Percentiles rank a stretch among this genome's conserved stretches.
Conservation (phyloP, 2,888 invertebrate species). For the Creontiades dilutus region DNA sequence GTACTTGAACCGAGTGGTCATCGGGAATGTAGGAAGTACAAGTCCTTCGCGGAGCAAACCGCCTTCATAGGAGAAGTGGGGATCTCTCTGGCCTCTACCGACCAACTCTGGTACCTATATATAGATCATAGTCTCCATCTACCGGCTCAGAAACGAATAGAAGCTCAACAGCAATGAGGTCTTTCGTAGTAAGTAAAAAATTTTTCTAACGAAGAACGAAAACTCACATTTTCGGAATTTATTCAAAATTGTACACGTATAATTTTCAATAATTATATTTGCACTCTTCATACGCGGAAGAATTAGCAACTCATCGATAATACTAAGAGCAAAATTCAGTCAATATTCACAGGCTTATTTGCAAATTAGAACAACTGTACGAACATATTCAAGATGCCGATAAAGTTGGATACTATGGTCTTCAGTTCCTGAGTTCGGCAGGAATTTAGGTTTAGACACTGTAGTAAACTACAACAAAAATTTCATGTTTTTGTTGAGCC, state of each 20-base stretch:
- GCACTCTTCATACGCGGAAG: no score
- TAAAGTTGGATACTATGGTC: no score
- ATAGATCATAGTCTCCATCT: slow-evolving; percentile 64
- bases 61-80: slow-evolving; percentile 54
- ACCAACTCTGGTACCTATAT: slow-evolving; percentile 49
- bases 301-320: no score
- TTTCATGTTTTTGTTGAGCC: no score
- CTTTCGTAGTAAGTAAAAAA: slow-evolving; percentile 69
- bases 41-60: slow-evolving; percentile 45
- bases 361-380: no score
- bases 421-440: no score
- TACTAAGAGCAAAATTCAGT: no score
- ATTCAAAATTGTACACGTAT: background rate
- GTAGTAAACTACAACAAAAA: no score
- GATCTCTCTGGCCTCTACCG: slow-evolving; percentile 55
- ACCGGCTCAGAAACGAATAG: slow-evolving; percentile 62
- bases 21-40: slow-evolving; percentile 71
- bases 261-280: no score
- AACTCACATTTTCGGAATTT: background rate
- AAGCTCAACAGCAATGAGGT: slow-evolving; percentile 70
- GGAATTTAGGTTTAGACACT: no score
- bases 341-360: no score
- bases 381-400: no score
- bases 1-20: slow-evolving; percentile 70
- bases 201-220: background rate